Conservation (phyloP, 2,113 vertebrate genomes). For the Acanthisitta chloris region DNA sequence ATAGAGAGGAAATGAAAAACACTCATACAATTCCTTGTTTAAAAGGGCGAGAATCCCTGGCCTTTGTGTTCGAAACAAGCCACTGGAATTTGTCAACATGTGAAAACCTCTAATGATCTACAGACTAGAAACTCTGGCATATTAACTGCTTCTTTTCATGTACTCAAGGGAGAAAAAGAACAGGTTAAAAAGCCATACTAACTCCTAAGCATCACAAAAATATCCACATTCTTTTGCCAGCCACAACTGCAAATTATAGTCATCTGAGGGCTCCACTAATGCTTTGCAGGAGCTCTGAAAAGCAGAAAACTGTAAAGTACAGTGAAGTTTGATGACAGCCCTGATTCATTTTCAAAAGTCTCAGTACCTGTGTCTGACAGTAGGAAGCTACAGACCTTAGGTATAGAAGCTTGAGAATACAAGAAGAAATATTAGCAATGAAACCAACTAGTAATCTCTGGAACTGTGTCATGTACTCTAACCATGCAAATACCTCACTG, state of each 20-base stretch:
- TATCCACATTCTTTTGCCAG: background rate
- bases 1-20: background rate
- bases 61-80: background rate
- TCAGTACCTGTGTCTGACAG: background rate
- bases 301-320: background rate
- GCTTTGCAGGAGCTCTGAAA: background rate
- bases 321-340: background rate
- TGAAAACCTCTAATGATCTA: background rate
- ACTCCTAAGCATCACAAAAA: background rate
- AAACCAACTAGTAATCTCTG: background rate
- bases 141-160: background rate
- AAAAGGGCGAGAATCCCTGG: background rate
- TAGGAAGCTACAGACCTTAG: background rate
- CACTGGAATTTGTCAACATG: background rate
- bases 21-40: background rate
- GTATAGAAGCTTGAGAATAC: background rate
- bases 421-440: background rate
- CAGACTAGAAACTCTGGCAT: background rate
- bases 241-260: background rate
- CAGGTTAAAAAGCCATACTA: background rate
- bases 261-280: background rate
- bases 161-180: background rate
- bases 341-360: background rate
- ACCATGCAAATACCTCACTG: background rate
- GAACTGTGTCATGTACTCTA: background rate